Base-by-base conservation (phyloP, 2,888 invertebrate genomes). In the Chouioia cunea region DNA sequence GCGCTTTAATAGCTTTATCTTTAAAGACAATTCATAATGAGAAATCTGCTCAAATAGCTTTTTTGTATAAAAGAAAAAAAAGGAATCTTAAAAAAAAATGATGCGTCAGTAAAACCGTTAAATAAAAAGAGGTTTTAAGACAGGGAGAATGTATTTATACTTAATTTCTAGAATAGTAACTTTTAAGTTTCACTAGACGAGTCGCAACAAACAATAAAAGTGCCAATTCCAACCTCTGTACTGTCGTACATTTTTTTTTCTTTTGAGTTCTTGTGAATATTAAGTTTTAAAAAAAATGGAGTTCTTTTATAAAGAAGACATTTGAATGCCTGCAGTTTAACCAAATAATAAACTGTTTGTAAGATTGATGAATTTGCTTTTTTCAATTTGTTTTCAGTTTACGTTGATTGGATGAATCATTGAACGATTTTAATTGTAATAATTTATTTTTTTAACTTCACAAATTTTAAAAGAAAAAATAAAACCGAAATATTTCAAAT, bases 181-280 rank as follows among this genome's bases (percentile, higher is more conserved):
- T 73, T n/a, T 60, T 64, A 69, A 71, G 70, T 74, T 67, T 71
- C 65, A 76, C 69, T 73, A 75, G 77, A 73, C 73, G 74, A 74
- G 71, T 77, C 73, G 75, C 77, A 77, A 77, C 76, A 74, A 80
- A 78, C 79, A 82, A 80, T 79, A 80, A 82, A 82, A 82, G 82
- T 83, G 83, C 82, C 83, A 83, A 82, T 76, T 77, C 65, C 79
- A 80, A 79, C 75, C 73, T 80, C 76, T 57, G 74, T 59, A 68
- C 53, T 57, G 50, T 73, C 53, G 60, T 70, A 71, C 27, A 63
- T 70, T 73, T 73, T 62, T n/a, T 36, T 36, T 36, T 36, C 36
- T 36, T 36, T 71, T 57, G 16, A 63, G 46, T 74, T 68, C 27
- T 69, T 60, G 60, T 54, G 36, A 50, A 50, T 50, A 16, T 16